Percentiles rank a stretch among this genome's conserved stretches.
These are phyloP conservation scores for Leptopilina drosophilae DNA, from an alignment of 2,888 invertebrate genomes.

Conservation along the genomic window DNA sequence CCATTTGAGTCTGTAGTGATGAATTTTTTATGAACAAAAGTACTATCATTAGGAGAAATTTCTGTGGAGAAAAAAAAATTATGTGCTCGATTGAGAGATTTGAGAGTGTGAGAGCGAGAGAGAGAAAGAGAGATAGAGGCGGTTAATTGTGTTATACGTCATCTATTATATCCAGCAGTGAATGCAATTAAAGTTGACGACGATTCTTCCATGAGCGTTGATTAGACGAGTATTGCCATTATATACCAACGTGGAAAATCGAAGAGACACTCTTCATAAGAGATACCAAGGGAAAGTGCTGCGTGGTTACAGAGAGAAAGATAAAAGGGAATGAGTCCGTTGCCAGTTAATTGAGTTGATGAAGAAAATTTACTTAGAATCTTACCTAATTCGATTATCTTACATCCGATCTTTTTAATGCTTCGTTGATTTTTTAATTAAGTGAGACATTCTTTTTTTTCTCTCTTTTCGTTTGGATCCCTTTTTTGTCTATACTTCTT, in stretches of 20 bases:
- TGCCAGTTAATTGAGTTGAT: slow-evolving; percentile 53
- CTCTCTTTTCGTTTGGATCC: background rate
- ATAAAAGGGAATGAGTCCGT: slow-evolving; percentile 41
- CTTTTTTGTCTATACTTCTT: background rate
- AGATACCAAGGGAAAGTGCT: slow-evolving; percentile 25
- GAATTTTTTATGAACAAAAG: slow-evolving; percentile 1
- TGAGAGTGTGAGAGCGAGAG: too few species aligned
- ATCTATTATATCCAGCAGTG: slow-evolving; percentile 64
- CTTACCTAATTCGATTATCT: slow-evolving; percentile 50
- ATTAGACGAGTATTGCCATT: slow-evolving; percentile 54
- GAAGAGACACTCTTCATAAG: slow-evolving; percentile 34
- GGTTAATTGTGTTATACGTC: slow-evolving; percentile 64
- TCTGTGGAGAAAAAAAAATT: background rate
- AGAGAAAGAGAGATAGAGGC: slow-evolving; percentile 41
- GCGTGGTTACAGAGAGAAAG: slow-evolving; percentile 37
- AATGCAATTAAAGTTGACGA: slow-evolving; percentile 63
- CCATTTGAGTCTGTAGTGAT: background rate
- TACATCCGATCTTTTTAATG: slow-evolving; percentile 36
- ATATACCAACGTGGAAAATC: slow-evolving; percentile 44
- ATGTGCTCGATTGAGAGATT: slow-evolving; percentile 11
- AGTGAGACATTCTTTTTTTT: slow-evolving; percentile 1
- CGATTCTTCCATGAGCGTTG: slow-evolving; percentile 55
- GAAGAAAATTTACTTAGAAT: slow-evolving; percentile 54
- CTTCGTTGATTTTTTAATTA: slow-evolving; percentile 24
- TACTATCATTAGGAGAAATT: background rate